Percentiles rank a stretch among this genome's conserved stretches.
Evolutionary conservation across 1,140 invertebrate genomes (phyloP).

Genomic region (Drosophila elegans): DNA sequence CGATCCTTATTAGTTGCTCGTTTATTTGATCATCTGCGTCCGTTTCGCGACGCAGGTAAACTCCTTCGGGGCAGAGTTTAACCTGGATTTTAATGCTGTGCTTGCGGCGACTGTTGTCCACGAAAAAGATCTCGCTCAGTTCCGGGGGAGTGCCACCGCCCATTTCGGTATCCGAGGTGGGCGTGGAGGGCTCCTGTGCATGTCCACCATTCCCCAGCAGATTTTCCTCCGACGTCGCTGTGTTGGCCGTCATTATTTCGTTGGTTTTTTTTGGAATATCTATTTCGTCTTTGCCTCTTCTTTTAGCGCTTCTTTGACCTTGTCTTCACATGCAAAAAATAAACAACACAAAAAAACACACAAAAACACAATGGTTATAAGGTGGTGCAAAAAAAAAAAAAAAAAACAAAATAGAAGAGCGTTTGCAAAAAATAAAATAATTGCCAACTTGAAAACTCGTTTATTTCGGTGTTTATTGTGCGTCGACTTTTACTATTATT

Average conservation of each 20-base stretch:
- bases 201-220: slow-evolving; percentile 6
- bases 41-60: slow-evolving; percentile 89
- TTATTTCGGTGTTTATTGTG: slow-evolving; percentile 24
- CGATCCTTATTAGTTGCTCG: slow-evolving; percentile 90
- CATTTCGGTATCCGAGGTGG: slow-evolving; percentile 1
- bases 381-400: slow-evolving; percentile 9
- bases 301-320: slow-evolving; percentile 25
- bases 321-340: slow-evolving; percentile 45
- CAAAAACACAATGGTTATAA: slow-evolving; percentile 7
- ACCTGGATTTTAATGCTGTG: slow-evolving; percentile 92
- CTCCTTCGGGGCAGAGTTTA: slow-evolving; percentile 89
- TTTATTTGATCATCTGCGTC: slow-evolving; percentile 87
- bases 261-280: too few relatives aligned
- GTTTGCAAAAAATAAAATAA: slow-evolving; percentile 2
- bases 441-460: slow-evolving; percentile 29
- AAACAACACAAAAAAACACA: slow-evolving; percentile 4
- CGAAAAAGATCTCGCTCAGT: slow-evolving; percentile 94
- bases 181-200: slow-evolving; percentile 4
- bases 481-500: slow-evolving; percentile 11
- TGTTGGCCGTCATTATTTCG: slow-evolving; percentile 16
- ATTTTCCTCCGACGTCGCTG: slow-evolving; percentile 20
- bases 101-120: slow-evolving; percentile 88
- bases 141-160: slow-evolving; percentile 29
- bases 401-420: neutral
- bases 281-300: neutral